Evolutionary conservation across 2,797 vertebrate species (phyloP).

Genomic region (Pangasius macronema): DNA sequence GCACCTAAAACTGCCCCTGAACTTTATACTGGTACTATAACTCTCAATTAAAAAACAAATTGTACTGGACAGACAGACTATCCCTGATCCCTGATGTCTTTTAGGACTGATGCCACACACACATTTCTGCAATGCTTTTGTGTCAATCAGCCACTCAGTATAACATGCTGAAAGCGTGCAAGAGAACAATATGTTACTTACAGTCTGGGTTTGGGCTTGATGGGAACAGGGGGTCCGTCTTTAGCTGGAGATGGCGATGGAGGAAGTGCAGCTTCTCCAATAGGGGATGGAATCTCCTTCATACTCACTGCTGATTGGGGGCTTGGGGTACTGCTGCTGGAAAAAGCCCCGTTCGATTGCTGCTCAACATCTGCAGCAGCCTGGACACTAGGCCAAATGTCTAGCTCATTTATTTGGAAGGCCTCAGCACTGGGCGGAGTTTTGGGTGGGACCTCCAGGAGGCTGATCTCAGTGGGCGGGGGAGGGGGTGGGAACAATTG

Average conservation of each 20-base stretch:
- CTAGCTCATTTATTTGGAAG: conserved; percentile 77
- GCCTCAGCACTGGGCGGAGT: conserved; percentile 67
- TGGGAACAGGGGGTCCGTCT: conserved; percentile 86
- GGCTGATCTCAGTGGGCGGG: conserved; percentile 80
- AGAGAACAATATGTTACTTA: conserved; percentile 77
- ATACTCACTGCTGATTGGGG: conserved; percentile 52
- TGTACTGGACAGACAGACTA: background rate
- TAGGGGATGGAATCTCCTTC: conserved; percentile 27
- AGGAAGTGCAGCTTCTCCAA: conserved; percentile 45
- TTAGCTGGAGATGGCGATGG: conserved; percentile 73
- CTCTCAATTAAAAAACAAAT: background rate
- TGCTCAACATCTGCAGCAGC: conserved; percentile 55
- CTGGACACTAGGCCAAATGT: conserved; percentile 75
- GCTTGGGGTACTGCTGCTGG: conserved; percentile 69
- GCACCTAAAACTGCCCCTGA: conserved; percentile 3
- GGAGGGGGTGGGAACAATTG: conserved; percentile 81
- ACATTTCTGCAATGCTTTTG: background rate
- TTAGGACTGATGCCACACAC: conserved; percentile 18
- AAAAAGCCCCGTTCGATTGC: conserved; percentile 67
- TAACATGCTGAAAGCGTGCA: background rate
- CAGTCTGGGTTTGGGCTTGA: conserved; percentile 97
- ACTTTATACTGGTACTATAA: background rate
- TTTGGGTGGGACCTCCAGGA: conserved; percentile 83
- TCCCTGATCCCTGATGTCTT: background rate
- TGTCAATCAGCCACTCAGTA: background rate